Evolutionary conservation across 2,888 invertebrate genomes (phyloP).

Genomic region (Apodemia zela): DNA sequence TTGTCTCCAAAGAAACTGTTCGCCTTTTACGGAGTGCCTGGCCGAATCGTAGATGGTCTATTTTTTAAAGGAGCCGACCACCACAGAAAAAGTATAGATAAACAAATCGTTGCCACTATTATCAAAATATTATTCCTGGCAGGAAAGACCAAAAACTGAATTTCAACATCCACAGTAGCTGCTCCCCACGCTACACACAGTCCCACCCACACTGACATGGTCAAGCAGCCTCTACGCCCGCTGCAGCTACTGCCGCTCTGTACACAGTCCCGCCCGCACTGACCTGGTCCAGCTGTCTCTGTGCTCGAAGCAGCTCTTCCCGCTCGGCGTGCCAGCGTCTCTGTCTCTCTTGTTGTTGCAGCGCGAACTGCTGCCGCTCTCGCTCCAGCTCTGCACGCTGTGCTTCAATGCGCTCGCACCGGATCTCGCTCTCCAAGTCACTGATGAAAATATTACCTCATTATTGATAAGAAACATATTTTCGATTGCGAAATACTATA

Average conservation of each 20-base stretch:
- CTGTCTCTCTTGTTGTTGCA: constrained; percentile 77
- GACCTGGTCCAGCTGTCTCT: constrained; percentile 84
- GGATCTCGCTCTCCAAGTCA: constrained; percentile 68
- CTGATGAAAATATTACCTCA: constrained; percentile 36
- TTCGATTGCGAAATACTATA: too few relatives aligned
- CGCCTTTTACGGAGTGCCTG: too few relatives aligned
- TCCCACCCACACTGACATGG: neutral
- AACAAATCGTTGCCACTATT: too few relatives aligned
- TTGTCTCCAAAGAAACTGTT: too few relatives aligned
- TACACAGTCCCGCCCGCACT: neutral
- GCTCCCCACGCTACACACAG: too few relatives aligned
- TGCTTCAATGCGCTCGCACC: constrained; percentile 83
- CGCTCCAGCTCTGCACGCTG: constrained; percentile 80
- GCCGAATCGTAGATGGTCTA: too few relatives aligned
- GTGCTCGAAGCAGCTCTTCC: constrained; percentile 84
- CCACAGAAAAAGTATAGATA: too few relatives aligned
- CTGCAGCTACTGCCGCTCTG: too few relatives aligned
- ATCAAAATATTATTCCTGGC: too few relatives aligned
- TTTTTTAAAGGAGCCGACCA: too few relatives aligned
- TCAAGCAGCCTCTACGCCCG: neutral
- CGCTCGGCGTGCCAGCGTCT: constrained; percentile 72
- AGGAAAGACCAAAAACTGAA: too few relatives aligned
- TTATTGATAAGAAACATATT: neutral
- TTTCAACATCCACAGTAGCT: neutral
- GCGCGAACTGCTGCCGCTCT: constrained; percentile 81